A percentile compares a stretch with the other conserved stretches of the same genome.
Evolutionary conservation across 2,888 invertebrate species (phyloP).

Genomic region (Caenorhabditis sp.): DNA sequence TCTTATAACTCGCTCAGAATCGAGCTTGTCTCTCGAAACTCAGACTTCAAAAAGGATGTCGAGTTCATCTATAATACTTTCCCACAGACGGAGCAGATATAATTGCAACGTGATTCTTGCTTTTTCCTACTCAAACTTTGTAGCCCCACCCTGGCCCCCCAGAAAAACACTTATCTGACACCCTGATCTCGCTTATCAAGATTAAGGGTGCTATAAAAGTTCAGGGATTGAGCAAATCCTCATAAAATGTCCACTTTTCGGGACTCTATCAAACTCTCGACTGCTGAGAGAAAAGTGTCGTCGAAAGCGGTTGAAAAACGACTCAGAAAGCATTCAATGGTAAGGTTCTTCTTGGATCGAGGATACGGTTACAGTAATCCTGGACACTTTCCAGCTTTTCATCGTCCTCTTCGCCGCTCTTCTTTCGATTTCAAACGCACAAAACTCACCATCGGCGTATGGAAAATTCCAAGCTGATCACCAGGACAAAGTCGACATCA

Average conservation of each 20-base stretch:
- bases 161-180: no score
- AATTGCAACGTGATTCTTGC: no score
- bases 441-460: neutral
- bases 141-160: no score
- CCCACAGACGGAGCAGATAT: no score
- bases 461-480: neutral
- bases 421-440: neutral
- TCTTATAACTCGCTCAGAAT: no score
- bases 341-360: neutral
- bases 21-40: no score
- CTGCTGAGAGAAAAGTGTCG: constrained; percentile 6
- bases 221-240: no score
- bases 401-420: neutral
- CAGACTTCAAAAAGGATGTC: no score
- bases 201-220: no score
- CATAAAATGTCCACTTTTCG: neutral
- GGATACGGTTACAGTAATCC: neutral
- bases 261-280: neutral
- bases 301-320: constrained; percentile 14
- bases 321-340: constrained; percentile 16
- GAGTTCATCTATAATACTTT: no score
- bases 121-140: no score
- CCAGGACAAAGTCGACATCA: neutral
- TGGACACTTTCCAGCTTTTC: neutral
- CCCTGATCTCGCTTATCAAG: no score